phyloP scores from a whole-genome alignment of 1,140 invertebrate genomes.

The Belonocnema kinseyi region DNA sequence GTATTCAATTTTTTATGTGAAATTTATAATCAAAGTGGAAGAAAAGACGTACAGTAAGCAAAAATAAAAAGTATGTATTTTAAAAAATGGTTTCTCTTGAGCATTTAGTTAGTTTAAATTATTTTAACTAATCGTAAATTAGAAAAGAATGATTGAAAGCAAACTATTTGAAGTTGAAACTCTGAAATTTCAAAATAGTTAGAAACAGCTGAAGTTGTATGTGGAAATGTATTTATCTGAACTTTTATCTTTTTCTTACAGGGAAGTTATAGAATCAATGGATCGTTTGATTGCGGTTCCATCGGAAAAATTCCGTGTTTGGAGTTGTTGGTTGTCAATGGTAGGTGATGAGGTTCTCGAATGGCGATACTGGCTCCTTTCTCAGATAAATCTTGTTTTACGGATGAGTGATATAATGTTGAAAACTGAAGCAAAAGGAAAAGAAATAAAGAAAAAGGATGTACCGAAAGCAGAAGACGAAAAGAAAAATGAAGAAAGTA shows the following conservation, averaged over 20 bases:
- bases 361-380: constrained; percentile 60
- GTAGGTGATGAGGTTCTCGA: constrained; percentile 55
- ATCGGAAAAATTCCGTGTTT: constrained; percentile 58
- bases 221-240: background rate
- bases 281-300: constrained; percentile 49
- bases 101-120: too few species aligned
- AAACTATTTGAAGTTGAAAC: too few species aligned
- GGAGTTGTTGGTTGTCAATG: constrained; percentile 58
- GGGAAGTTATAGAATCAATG: constrained; percentile 50
- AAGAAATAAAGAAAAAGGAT: constrained; percentile 13
- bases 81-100: too few species aligned
- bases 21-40: too few species aligned
- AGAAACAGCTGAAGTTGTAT: too few species aligned
- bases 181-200: too few species aligned
- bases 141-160: too few species aligned
- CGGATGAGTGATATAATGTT: constrained; percentile 50
- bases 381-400: constrained; percentile 56
- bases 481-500: constrained; percentile 39
- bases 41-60: too few species aligned
- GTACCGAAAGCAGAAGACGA: background rate
- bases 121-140: too few species aligned
- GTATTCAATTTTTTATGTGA: too few species aligned
- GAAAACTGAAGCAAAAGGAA: constrained; percentile 29
- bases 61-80: too few species aligned
- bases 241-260: constrained; percentile 36